Conservation (phyloP, 2,888 invertebrate species). For the Pegoplata infirma region DNA sequence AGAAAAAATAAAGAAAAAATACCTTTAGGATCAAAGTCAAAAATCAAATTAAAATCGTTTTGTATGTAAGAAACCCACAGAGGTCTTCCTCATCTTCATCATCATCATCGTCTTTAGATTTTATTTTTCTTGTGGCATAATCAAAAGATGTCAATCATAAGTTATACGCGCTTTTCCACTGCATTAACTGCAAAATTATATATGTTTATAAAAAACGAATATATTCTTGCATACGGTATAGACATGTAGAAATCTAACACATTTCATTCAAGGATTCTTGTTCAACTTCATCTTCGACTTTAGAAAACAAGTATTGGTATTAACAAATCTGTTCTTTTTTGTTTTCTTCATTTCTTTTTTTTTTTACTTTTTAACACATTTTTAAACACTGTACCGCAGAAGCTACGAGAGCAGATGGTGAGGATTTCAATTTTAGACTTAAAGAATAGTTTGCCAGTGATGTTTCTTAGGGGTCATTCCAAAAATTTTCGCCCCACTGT, state of each 20-base stretch:
- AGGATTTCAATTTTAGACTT: no score
- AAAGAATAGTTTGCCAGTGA: no score
- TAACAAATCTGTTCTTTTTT: no score
- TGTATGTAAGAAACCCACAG: constrained; percentile 47
- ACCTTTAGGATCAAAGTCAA: constrained; percentile 63
- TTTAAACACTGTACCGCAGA: no score
- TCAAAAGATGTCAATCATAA: constrained; percentile 75
- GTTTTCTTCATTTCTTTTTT: background rate
- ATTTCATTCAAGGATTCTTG: constrained; percentile 10
- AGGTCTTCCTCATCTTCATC: constrained; percentile 9
- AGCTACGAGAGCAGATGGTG: no score
- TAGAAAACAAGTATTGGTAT: constrained; percentile 57
- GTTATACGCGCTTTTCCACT: constrained; percentile 63
- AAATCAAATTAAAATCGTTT: constrained; percentile 62
- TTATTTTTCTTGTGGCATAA: constrained; percentile 57
- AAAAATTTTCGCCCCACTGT: no score
- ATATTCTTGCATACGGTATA: background rate
- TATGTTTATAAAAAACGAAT: background rate
- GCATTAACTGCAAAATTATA: constrained; percentile 57
- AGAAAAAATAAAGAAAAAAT: constrained; percentile 54
- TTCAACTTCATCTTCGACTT: constrained; percentile 8
- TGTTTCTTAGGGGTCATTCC: no score
- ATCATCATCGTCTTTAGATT: background rate
- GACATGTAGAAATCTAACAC: constrained; percentile 6
- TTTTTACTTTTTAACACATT: background rate